Conservation (phyloP, 2,888 invertebrate genomes). For the Drosophila acutilabella region DNA sequence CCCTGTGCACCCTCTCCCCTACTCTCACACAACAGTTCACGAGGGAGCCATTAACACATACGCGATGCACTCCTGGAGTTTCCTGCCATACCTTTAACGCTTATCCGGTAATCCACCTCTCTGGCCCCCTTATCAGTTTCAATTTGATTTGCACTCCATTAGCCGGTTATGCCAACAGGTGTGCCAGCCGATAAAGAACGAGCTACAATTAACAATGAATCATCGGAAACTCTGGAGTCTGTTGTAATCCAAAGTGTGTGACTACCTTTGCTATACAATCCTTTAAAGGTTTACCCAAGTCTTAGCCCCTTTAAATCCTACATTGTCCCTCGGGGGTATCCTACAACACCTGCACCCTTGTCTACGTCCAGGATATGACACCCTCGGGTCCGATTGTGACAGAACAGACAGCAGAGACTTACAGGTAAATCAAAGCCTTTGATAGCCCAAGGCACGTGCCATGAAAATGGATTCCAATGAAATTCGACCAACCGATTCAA, state of each 20-base stretch:
- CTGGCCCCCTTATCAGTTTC: not conserved
- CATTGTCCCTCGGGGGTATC: conserved; percentile 87
- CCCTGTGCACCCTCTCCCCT: conserved; percentile 4
- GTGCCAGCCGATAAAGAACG: conserved; percentile 85
- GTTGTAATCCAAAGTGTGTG: not conserved
- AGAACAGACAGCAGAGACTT: conserved; percentile 8
- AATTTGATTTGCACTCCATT: conserved; percentile 79
- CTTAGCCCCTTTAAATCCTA: not conserved
- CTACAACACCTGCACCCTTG: conserved; percentile 88
- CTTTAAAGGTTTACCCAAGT: not conserved
- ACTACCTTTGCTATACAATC: not conserved
- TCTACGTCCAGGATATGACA: conserved; percentile 29
- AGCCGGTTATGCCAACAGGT: conserved; percentile 68
- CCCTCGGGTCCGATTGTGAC: conserved; percentile 44
- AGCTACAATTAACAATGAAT: conserved; percentile 51
- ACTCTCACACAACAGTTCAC: conserved; percentile 86
- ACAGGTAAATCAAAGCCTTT: conserved; percentile 70
- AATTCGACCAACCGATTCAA: conserved; percentile 31
- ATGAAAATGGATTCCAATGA: conserved; percentile 45
- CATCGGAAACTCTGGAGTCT: conserved; percentile 52
- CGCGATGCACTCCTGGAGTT: conserved; percentile 93
- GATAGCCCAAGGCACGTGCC: conserved; percentile 73
- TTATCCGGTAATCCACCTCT: conserved; percentile 87
- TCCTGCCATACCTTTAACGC: conserved; percentile 93
- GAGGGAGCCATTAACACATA: conserved; percentile 93